Base-by-base conservation (phyloP, 2,797 vertebrate species). In the Typhlichthys eigenmanni region DNA sequence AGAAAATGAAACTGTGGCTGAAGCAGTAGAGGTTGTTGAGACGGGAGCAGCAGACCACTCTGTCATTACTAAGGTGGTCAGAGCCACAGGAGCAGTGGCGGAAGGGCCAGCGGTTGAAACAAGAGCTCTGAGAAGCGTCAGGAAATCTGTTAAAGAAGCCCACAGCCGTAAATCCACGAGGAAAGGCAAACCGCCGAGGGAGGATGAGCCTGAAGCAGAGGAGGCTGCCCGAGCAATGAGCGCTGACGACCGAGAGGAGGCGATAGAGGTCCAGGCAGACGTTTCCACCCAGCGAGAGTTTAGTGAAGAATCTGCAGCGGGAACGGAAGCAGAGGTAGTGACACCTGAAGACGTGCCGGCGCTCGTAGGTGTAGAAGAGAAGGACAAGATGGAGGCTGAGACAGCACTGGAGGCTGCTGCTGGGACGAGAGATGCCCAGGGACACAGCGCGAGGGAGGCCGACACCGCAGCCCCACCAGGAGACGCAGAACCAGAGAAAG, bases 201-300 rank as follows among this genome's bases (percentile, higher is more conserved):
- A 56, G 19, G 46, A n/a, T 79, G 13, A 76, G 24, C n/a, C 70
- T 57, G 45, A 16, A 24, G n/a, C 19, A 76, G 60, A 70, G 88
- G 58, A 72, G 79, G 87, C 43, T 82, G 88, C 12, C 13, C 12
- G 12, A 68, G 82, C 90, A 72, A 90, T 29, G 54, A 17, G 87
- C 57, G 82, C 79, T 63, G 64, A 87, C 19, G 89, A 88, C 47
- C 85, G 63, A 63, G 87, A 87, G 34, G 89, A 89, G 43, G 85
- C 67, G 61, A 89, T 87, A 70, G 92, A 91, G 68, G 17, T 88
- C 19, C 89, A 91, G 67, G 89, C 90, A 46, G 85, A 85, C 47
- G 86, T 78, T 56, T n/a, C 8, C 14, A 38, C 32, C 38, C 0
- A 91, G 91, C 71, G 91, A 88, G 0, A 74, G 84, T 51, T 63